Evolutionary conservation across 2,113 vertebrate genomes (phyloP).

Genomic region (Burhinus bistriatus): DNA sequence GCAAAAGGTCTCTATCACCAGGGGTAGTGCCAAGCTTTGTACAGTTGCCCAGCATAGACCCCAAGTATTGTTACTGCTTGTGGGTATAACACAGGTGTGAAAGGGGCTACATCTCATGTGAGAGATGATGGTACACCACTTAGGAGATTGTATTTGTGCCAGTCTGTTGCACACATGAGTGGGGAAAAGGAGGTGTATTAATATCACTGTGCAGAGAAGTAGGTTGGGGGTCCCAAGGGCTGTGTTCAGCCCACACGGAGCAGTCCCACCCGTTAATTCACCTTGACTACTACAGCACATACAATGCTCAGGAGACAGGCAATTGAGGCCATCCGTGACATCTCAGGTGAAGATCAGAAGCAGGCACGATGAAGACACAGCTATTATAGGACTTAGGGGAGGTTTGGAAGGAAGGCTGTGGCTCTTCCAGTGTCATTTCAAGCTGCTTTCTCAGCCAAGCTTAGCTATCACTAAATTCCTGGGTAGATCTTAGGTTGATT

Average conservation of each 20-base stretch:
- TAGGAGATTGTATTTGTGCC: not conserved
- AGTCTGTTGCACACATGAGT: not conserved
- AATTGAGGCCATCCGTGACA: not conserved
- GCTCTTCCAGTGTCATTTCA: not conserved
- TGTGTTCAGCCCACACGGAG: not conserved
- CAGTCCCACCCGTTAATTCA: not conserved
- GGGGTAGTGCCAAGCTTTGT: not conserved
- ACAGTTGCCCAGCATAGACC: not conserved
- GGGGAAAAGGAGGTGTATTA: not conserved
- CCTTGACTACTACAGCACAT: not conserved
- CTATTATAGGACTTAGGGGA: not conserved
- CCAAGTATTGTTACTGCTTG: not conserved
- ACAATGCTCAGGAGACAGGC: not conserved
- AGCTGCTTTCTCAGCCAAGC: not conserved
- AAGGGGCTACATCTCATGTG: not conserved
- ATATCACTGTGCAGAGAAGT: not conserved
- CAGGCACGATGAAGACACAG: not conserved
- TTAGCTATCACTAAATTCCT: not conserved
- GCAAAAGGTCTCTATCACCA: not conserved
- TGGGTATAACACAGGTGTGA: not conserved
- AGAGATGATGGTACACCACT: not conserved
- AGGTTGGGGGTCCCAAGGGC: not conserved
- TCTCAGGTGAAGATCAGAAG: not conserved
- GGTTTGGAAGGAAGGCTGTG: not conserved
- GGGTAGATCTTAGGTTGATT: not conserved